Evolutionary conservation across 2,888 invertebrate species (phyloP), one percentile per base, ranked within the genome.

Genomic region (Endomychus coccineus): DNA sequence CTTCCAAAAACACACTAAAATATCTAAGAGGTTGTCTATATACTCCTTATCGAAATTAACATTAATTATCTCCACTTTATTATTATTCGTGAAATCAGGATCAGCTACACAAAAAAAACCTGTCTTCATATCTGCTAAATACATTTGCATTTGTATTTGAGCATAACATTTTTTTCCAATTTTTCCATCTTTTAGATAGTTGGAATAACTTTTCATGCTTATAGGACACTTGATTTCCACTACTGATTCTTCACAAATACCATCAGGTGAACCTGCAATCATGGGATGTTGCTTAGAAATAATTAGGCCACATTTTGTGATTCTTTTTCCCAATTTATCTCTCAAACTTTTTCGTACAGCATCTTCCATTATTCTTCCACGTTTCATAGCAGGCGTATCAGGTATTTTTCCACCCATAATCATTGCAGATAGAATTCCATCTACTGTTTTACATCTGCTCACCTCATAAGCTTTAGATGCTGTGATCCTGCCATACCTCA

Each of bases 151-250:
- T 29, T 48, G 40, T 13, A 50, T 22, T 33, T 50, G 49, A 6
- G 38, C 39, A 6, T 25, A 28, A 32, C 28, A 48, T 41, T 46
- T 45, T 5, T 24, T 6, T 6, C 16, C 16, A n/a, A 35, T 35
- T 36, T 37, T 35, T 4, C 40, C 36, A 29, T 45, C 34, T 12
- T 34, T 40, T 16, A 46, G 19, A 42, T 49, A 50, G 16, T 41
- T 35, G 21, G 36, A 28, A 2, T 42, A 10, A 21, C 40, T 45
- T 39, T 47, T 39, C 12, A 21, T 16, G 14, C 13, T 42, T 15
- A 15, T 16, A 9, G 45, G 54, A 37, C 50, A 54, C 35, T 57
- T 56, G 6, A 56, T 42, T 51, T 54, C 54, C 4, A 54, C 31
- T 1, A 50, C 37, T 37, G 29, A 41, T 15, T 50, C 44, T 10